These are phyloP conservation scores for Leptosomus discolor DNA, from an alignment of 2,113 vertebrate species.

Conservation along the genomic window DNA sequence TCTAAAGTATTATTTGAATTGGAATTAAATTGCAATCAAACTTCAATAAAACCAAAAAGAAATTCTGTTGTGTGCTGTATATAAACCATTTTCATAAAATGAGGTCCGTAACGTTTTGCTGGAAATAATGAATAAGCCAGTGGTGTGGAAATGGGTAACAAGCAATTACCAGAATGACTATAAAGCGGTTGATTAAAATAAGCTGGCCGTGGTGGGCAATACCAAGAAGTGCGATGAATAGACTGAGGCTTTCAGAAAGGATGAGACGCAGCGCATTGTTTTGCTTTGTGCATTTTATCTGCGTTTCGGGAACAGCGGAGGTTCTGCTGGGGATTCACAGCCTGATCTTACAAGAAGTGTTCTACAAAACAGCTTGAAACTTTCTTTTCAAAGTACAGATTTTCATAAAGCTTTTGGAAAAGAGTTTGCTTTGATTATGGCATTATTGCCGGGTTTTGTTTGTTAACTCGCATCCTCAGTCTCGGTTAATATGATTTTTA, in stretches of 20 bases:
- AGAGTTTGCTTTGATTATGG: background rate
- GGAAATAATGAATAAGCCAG: conserved; percentile 29
- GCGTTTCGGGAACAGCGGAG: conserved; percentile 30
- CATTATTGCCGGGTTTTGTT: background rate
- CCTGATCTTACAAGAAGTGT: background rate
- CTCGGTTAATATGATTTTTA: background rate
- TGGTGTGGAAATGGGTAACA: conserved; percentile 31
- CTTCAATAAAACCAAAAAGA: background rate
- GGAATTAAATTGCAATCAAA: background rate
- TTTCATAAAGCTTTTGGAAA: background rate
- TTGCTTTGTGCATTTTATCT: conserved; percentile 60
- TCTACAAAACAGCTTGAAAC: background rate
- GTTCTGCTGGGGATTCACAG: conserved; percentile 45
- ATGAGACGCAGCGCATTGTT: background rate
- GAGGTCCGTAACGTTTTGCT: background rate
- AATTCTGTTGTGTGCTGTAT: background rate
- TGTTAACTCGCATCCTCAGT: background rate
- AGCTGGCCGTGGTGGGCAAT: conserved; percentile 42
- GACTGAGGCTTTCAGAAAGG: conserved; percentile 50
- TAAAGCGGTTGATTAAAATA: conserved; percentile 55
- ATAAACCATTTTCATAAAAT: background rate
- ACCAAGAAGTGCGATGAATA: conserved; percentile 40
- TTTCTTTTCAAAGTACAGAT: background rate
- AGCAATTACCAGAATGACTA: conserved; percentile 40
- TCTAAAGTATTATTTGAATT: background rate